phyloP scores from a whole-genome alignment of 2,888 invertebrate species.

The Dysmachus trigonus region DNA sequence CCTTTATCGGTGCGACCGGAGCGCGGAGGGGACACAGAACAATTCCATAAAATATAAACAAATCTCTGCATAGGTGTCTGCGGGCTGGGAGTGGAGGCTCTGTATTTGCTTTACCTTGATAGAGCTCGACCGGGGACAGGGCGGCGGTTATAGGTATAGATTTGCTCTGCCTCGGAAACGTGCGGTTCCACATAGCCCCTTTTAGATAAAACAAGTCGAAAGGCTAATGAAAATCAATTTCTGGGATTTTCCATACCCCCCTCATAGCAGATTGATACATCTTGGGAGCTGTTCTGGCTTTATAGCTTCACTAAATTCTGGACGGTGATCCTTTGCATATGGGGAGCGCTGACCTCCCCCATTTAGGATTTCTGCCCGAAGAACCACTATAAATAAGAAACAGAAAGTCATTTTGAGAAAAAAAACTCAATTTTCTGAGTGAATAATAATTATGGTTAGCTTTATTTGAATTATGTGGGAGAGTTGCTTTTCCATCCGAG shows the following conservation, averaged over 20 bases:
- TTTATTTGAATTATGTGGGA: background rate
- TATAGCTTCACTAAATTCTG: background rate
- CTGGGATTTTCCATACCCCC: background rate
- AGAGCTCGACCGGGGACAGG: background rate
- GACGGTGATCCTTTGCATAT: background rate
- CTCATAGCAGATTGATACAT: background rate
- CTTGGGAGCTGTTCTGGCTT: background rate
- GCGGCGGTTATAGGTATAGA: background rate
- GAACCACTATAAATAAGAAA: background rate
- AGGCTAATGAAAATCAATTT: background rate
- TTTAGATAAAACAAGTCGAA: background rate
- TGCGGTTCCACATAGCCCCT: background rate
- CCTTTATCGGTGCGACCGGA: slow-evolving; percentile 8
- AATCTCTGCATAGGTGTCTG: slow-evolving; percentile 24
- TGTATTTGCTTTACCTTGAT: background rate
- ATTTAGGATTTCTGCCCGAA: background rate
- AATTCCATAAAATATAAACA: slow-evolving; percentile 36
- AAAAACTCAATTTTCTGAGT: background rate
- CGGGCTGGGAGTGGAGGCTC: background rate
- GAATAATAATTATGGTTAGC: background rate
- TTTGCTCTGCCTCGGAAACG: background rate
- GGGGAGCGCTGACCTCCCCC: background rate
- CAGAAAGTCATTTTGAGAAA: background rate
- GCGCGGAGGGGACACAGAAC: background rate
- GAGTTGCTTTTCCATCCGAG: background rate